phyloP scores from a whole-genome alignment of 2,797 vertebrate genomes.

The Acestrorhynchus altus region DNA sequence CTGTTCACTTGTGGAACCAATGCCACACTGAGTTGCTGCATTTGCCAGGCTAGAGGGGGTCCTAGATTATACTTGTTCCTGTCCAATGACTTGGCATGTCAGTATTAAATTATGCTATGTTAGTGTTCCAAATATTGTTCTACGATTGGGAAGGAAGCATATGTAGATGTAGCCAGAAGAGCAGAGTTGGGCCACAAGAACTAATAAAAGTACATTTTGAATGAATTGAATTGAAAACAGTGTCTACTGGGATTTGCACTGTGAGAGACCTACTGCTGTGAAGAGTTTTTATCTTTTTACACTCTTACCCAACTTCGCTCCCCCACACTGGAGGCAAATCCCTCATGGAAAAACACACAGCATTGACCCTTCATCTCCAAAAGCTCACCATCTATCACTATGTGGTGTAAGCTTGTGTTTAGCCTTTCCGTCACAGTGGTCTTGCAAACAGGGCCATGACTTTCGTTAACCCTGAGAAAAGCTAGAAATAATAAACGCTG shows the following conservation, averaged over 20 bases:
- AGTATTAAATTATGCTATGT: too few species aligned
- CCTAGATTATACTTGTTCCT: too few species aligned
- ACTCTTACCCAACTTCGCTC: conserved; percentile 9
- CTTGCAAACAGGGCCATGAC: conserved; percentile 13
- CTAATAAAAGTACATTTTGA: not conserved
- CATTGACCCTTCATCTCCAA: conserved; percentile 21
- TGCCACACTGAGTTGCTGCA: too few species aligned
- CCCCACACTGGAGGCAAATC: not conserved
- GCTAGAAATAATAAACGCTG: conserved; percentile 36
- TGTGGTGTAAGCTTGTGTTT: conserved; percentile 32
- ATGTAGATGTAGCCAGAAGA: too few species aligned
- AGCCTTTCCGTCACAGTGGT: conserved; percentile 22
- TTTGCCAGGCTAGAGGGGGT: too few species aligned
- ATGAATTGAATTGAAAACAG: not conserved
- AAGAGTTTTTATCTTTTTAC: not conserved
- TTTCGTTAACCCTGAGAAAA: conserved; percentile 2
- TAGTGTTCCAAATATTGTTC: too few species aligned
- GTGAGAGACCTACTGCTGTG: not conserved
- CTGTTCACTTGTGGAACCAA: too few species aligned
- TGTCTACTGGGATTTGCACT: not conserved
- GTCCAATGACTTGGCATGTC: too few species aligned
- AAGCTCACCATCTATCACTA: conserved; percentile 11
- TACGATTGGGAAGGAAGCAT: too few species aligned
- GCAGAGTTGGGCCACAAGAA: not conserved
- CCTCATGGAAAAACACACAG: conserved; percentile 11